Conservation (phyloP, 1,140 invertebrate genomes). For the Lysiphlebus fabarum region DNA sequence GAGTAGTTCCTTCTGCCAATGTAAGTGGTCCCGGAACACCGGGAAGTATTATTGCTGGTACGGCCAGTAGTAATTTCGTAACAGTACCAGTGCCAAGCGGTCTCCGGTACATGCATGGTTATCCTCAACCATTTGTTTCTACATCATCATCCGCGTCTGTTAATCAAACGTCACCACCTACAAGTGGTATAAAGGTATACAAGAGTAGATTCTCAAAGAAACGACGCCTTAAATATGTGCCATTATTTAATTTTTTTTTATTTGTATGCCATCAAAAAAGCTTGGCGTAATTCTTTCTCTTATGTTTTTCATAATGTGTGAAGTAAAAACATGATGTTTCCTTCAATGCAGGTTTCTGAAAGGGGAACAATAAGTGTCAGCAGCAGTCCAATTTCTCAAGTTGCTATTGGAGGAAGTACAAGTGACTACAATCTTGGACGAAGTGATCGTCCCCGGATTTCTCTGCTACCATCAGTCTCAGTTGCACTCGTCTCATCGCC, state of each 20-base stretch:
- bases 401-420: constrained; percentile 41
- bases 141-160: constrained; percentile 39
- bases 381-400: constrained; percentile 50
- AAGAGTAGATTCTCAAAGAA: constrained; percentile 46
- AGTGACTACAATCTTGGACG: constrained; percentile 39
- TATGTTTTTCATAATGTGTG: no score
- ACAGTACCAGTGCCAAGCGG: constrained; percentile 42
- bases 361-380: constrained; percentile 51
- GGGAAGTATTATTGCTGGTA: constrained; percentile 24
- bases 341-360: constrained; percentile 47
- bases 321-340: constrained; percentile 16
- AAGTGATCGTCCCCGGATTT: constrained; percentile 50
- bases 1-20: constrained; percentile 34
- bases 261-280: neutral
- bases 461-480: constrained; percentile 46
- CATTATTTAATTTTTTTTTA: constrained; percentile 25
- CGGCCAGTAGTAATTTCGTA: constrained; percentile 35
- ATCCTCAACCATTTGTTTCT: constrained; percentile 44
- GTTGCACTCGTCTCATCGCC: constrained; percentile 47
- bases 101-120: constrained; percentile 51
- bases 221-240: constrained; percentile 46
- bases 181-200: constrained; percentile 38
- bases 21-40: constrained; percentile 25
- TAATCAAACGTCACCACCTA: constrained; percentile 47
- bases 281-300: no score